These are phyloP conservation scores for Anthophora plumipes DNA, from an alignment of 2,888 invertebrate species.

Conservation along the genomic window DNA sequence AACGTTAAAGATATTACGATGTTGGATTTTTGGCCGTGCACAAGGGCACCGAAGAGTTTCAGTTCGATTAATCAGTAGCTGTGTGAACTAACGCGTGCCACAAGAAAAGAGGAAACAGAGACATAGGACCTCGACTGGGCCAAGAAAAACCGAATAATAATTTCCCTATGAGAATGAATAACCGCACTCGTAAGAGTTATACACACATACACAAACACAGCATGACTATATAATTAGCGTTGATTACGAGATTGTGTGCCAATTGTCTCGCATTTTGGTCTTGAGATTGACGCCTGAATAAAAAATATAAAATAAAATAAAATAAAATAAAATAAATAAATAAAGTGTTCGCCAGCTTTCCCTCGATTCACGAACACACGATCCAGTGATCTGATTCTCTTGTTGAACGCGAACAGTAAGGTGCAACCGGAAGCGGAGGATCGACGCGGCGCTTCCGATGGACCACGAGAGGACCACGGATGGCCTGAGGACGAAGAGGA, in stretches of 20 bases:
- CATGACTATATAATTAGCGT: conserved; percentile 55
- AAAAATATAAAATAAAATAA: too few species aligned
- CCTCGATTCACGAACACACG: neutral
- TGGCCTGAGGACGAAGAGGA: conserved; percentile 23
- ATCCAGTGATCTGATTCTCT: conserved; percentile 51
- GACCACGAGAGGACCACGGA: neutral
- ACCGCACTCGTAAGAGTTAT: conserved; percentile 4
- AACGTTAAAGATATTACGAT: neutral
- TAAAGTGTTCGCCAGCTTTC: conserved; percentile 29
- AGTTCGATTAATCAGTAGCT: conserved; percentile 30
- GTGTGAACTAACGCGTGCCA: conserved; percentile 25
- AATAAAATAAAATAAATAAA: too few species aligned
- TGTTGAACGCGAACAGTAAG: conserved; percentile 69
- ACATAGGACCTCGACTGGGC: conserved; percentile 17
- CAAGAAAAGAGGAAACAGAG: conserved; percentile 3
- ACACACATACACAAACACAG: too few species aligned
- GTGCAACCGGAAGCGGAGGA: conserved; percentile 37
- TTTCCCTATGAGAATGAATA: conserved; percentile 1
- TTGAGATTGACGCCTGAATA: conserved; percentile 45
- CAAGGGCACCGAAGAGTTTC: neutral
- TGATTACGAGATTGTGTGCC: conserved; percentile 21
- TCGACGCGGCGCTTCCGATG: conserved; percentile 20
- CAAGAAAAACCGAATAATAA: neutral
- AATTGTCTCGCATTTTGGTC: conserved; percentile 49
- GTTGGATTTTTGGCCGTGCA: neutral